phyloP scores from a whole-genome alignment of 2,113 vertebrate species.

The Ictidomys tridecemlineatus region DNA sequence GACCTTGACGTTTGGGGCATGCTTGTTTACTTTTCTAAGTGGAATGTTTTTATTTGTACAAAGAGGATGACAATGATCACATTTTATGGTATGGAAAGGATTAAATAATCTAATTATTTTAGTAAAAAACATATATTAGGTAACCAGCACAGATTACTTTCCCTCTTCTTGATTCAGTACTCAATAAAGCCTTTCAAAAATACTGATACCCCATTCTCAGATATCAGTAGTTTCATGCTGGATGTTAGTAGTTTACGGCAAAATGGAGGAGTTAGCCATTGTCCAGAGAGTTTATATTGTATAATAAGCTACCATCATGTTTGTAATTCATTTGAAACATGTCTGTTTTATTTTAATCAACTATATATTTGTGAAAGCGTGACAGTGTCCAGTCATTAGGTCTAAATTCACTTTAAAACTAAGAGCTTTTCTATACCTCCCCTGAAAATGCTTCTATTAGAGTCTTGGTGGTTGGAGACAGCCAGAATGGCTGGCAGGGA shows the following conservation, averaged over 20 bases:
- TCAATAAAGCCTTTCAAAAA: not conserved
- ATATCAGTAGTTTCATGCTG: not conserved
- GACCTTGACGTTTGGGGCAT: not conserved
- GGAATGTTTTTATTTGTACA: not conserved
- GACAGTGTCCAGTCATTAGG: not conserved
- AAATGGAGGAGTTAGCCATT: not conserved
- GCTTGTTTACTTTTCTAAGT: not conserved
- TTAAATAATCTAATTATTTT: not conserved
- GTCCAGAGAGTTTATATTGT: not conserved
- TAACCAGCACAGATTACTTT: not conserved
- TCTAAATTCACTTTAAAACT: not conserved
- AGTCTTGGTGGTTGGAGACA: not conserved
- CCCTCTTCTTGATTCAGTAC: not conserved
- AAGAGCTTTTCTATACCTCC: not conserved
- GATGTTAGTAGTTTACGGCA: not conserved
- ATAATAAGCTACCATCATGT: not conserved
- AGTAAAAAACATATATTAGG: not conserved
- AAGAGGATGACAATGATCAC: not conserved
- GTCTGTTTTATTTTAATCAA: constrained; percentile 13
- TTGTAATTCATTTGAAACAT: constrained; percentile 36
- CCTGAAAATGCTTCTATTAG: not conserved
- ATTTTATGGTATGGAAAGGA: not conserved
- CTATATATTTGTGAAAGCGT: constrained; percentile 8
- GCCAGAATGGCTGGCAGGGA: not conserved
- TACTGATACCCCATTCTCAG: not conserved